Evolutionary conservation across 2,888 invertebrate genomes (phyloP), one percentile per base, ranked within the genome.

Genomic region (Shargacucullia verbasci): DNA sequence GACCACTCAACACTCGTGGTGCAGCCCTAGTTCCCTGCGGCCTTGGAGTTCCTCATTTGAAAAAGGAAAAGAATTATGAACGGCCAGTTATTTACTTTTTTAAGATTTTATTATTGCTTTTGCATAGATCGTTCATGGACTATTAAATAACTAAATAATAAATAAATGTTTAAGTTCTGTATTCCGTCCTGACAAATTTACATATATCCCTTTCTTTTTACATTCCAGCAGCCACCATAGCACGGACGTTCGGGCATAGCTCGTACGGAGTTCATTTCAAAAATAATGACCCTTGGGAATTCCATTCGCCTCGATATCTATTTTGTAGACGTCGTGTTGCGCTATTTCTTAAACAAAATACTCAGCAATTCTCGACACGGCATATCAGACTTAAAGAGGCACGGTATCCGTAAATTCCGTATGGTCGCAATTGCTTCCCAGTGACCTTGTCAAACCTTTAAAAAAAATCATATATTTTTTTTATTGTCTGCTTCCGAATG

Each of bases 1-100:
- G 63, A 58, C 59, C 60, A 58, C 35, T 64, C 48, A 38, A 12
- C 29, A 39, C n/a, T 20, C n/a, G 47, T 41, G 37, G 35, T 38
- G 31, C 55, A 43, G 40, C 60, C 59, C 59, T 70, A 61, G 58
- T 78, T 70, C 73, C 73, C 67, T 39, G 40, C 52, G 71, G 71
- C 73, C 76, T 80, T 79, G 76, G 61, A 65, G 66, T 68, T 67
- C 71, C 73, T 54, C 52, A 9, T 68, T 67, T 60, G 44, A 61
- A 61, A 61, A 53, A 69, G 40, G 70, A 63, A 70, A 53, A 10
- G 35, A 45, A 27, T 29, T 44, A n/a, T 8, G 0, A 13, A 12
- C 10, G 10, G 33, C 14, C 44, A 1, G 7, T 13, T 0, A 4
- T 20, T 20, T 20, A 20, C 4, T 4, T 20, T 20, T 20, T 20